These are phyloP conservation scores for Gambusia holbrooki DNA, from an alignment of 2,113 vertebrate genomes.

Conservation along the genomic window DNA sequence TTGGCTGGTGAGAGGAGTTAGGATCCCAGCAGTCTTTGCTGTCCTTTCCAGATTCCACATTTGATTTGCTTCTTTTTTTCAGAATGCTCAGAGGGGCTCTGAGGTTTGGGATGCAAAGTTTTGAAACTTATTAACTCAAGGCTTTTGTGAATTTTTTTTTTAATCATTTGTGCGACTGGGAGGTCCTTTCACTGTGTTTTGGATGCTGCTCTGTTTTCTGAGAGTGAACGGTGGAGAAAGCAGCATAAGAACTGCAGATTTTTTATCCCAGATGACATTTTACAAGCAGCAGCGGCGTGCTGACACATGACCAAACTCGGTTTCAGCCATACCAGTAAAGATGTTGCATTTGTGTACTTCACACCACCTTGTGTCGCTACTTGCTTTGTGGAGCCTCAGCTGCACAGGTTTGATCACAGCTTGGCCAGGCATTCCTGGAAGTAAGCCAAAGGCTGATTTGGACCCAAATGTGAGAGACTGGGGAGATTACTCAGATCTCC, in stretches of 20 bases:
- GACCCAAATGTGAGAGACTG: conserved; percentile 74
- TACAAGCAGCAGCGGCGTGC: conserved; percentile 15
- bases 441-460: conserved; percentile 50
- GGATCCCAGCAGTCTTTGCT: conserved; percentile 22
- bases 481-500: conserved; percentile 75
- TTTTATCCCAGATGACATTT: conserved; percentile 14
- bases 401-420: conserved; percentile 30
- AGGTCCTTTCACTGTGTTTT: conserved; percentile 2
- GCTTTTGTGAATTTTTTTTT: conserved; percentile 1
- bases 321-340: conserved; percentile 25
- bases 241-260: conserved; percentile 4
- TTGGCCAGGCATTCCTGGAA: conserved; percentile 25
- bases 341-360: conserved; percentile 57
- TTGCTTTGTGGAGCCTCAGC: conserved; percentile 64
- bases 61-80: conserved; percentile 4
- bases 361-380: conserved; percentile 54
- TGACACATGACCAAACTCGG: conserved; percentile 26
- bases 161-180: conserved; percentile 1
- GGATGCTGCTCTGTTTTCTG: conserved; percentile 11
- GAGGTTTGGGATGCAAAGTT: conserved; percentile 5
- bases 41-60: conserved; percentile 12
- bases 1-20: conserved; percentile 28
- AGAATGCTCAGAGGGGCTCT: conserved; percentile 1
- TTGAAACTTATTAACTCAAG: conserved; percentile 13
- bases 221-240: conserved; percentile 4